Percentiles rank a stretch among this genome's conserved stretches.
Conservation (phyloP, 2,888 invertebrate genomes). For the Drosophila kanekoi region DNA sequence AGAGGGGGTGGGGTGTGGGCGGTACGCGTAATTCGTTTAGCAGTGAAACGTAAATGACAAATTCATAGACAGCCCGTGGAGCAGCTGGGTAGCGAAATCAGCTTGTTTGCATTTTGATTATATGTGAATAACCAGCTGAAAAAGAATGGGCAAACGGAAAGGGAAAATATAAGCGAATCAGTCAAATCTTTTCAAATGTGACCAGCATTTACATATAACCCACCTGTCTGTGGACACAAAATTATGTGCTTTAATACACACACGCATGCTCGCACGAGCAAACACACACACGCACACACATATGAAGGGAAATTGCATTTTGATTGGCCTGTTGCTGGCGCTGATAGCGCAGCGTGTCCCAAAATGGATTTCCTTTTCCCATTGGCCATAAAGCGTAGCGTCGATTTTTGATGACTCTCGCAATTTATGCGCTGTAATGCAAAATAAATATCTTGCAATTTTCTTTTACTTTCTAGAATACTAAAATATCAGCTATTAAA, state of each 20-base stretch:
- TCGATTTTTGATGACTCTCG: conserved; percentile 41
- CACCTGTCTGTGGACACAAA: conserved; percentile 33
- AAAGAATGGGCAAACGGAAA: conserved; percentile 1
- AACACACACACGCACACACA: not conserved
- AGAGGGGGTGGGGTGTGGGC: not conserved
- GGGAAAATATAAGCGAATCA: conserved; percentile 8
- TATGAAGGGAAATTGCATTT: conserved; percentile 73
- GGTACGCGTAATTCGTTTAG: conserved; percentile 45
- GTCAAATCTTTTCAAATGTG: conserved; percentile 28
- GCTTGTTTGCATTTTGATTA: conserved; percentile 78
- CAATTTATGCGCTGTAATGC: conserved; percentile 53
- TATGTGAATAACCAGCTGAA: conserved; percentile 48
- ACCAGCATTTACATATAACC: conserved; percentile 21
- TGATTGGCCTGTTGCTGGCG: conserved; percentile 69
- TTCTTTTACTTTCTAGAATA: conserved; percentile 5
- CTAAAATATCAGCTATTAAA: conserved; percentile 44
- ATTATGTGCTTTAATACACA: conserved; percentile 54
- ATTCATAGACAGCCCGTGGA: conserved; percentile 67
- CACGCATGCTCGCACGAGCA: not conserved
- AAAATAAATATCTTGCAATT: conserved; percentile 59
- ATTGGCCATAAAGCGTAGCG: conserved; percentile 45
- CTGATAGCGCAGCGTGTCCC: conserved; percentile 64
- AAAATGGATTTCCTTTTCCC: conserved; percentile 15
- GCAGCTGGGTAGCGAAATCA: conserved; percentile 54
- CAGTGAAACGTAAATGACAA: conserved; percentile 68